These are phyloP conservation scores for Apteryx owenii DNA, from an alignment of 2,113 vertebrate genomes.

Conservation along the genomic window DNA sequence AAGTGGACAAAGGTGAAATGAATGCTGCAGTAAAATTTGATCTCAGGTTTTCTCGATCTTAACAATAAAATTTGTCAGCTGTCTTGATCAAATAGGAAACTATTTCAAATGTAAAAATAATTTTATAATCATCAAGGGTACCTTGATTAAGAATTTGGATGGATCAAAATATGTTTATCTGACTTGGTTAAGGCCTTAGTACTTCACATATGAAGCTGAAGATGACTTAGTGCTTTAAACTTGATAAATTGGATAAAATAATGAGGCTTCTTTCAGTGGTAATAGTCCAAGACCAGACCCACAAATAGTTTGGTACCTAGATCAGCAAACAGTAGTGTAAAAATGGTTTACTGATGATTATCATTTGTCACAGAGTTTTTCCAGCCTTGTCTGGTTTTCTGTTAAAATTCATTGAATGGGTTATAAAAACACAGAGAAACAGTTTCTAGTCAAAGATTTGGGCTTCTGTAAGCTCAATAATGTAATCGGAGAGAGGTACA, in stretches of 20 bases:
- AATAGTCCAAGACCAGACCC: not conserved
- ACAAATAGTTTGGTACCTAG: not conserved
- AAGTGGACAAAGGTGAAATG: too few relatives aligned
- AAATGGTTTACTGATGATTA: not conserved
- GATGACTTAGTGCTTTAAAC: not conserved
- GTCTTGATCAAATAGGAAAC: not conserved
- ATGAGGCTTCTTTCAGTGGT: not conserved
- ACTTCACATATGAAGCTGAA: not conserved
- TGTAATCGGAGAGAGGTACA: not conserved
- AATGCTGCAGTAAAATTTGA: not conserved
- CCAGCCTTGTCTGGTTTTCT: not conserved
- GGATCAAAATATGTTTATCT: not conserved
- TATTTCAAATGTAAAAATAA: not conserved
- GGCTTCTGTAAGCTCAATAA: not conserved
- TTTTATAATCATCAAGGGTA: not conserved
- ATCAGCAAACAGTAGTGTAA: not conserved
- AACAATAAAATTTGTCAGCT: not conserved
- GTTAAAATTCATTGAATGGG: not conserved
- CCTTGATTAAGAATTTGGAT: not conserved
- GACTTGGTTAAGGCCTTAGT: not conserved
- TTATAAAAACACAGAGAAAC: not conserved
- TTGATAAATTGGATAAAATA: not conserved
- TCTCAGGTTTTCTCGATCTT: not conserved
- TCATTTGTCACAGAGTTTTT: not conserved
- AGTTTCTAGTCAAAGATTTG: not conserved